A percentile compares a stretch with the other conserved stretches of the same genome.
These are phyloP conservation scores for Tyrophagus putrescentiae DNA, from an alignment of 1,140 invertebrate species.

Conservation along the genomic window DNA sequence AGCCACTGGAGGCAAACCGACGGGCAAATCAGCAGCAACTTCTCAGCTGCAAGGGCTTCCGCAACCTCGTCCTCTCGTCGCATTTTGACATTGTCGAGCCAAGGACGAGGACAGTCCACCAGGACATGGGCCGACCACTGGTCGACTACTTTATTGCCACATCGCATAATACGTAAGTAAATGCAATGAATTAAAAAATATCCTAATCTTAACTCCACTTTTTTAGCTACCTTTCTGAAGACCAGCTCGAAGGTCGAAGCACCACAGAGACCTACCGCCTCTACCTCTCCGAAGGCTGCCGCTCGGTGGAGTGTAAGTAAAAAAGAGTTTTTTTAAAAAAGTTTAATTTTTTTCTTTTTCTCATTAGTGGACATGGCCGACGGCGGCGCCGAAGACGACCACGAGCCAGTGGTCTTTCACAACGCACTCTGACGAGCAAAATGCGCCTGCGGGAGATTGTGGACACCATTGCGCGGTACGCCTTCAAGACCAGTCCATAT, in stretches of 20 bases:
- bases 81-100: constrained; percentile 34
- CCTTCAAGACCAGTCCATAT: constrained; percentile 44
- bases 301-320: constrained; percentile 43
- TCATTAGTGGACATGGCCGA: constrained; percentile 52
- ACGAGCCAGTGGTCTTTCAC: constrained; percentile 41
- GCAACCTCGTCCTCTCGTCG: too few relatives aligned
- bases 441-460: constrained; percentile 42
- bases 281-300: constrained; percentile 37
- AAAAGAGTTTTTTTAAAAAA: too few relatives aligned
- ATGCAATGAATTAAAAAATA: too few relatives aligned
- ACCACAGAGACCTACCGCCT: constrained; percentile 43
- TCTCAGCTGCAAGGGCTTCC: too few relatives aligned
- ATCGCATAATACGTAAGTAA: constrained; percentile 50
- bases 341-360: too few relatives aligned
- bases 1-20: too few relatives aligned
- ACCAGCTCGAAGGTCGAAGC: constrained; percentile 40
- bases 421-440: constrained; percentile 45
- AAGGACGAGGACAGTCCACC: constrained; percentile 35
- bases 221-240: neutral
- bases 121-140: constrained; percentile 48
- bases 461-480: constrained; percentile 41
- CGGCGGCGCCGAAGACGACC: constrained; percentile 33
- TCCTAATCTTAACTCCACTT: too few relatives aligned
- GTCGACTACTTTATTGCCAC: constrained; percentile 48
- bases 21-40: too few relatives aligned